Evolutionary conservation across 2,888 invertebrate genomes (phyloP).

Genomic region (Drosophila melanocephala): DNA sequence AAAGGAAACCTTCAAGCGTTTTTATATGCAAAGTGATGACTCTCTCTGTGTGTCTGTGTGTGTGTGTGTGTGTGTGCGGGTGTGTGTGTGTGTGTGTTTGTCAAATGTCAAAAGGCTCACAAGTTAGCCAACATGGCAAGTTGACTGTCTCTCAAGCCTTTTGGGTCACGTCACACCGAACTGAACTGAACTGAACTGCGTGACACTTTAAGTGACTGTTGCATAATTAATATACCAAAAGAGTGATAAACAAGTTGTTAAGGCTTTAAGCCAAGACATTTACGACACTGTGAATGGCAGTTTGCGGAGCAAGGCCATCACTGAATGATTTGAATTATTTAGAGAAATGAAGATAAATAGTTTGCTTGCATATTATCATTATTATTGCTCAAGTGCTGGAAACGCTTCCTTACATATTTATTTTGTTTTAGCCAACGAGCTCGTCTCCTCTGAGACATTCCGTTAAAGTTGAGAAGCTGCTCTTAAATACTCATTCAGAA

Average conservation of each 20-base stretch:
- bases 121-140: slow-evolving; percentile 1
- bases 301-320: not conserved
- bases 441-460: not conserved
- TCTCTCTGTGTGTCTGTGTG: not conserved
- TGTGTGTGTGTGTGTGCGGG: not conserved
- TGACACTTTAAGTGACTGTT: slow-evolving; percentile 33
- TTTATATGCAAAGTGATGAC: slow-evolving; percentile 33
- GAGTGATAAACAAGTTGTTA: slow-evolving; percentile 24
- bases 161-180: slow-evolving; percentile 24
- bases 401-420: not conserved
- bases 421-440: not conserved
- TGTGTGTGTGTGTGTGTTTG: not conserved
- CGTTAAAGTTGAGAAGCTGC: not conserved
- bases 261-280: slow-evolving; percentile 18
- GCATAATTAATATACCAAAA: slow-evolving; percentile 32
- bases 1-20: not conserved
- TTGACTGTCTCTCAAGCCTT: slow-evolving; percentile 6
- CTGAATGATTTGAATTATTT: slow-evolving; percentile 6
- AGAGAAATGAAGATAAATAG: not conserved
- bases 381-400: not conserved
- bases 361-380: not conserved
- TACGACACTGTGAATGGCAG: slow-evolving; percentile 4
- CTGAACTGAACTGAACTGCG: slow-evolving; percentile 3
- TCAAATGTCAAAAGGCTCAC: not conserved
- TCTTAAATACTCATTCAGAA: not conserved